Evolutionary conservation across 2,113 vertebrate genomes (phyloP), one percentile per base, ranked within the genome.

Genomic region (Mobula hypostoma): DNA sequence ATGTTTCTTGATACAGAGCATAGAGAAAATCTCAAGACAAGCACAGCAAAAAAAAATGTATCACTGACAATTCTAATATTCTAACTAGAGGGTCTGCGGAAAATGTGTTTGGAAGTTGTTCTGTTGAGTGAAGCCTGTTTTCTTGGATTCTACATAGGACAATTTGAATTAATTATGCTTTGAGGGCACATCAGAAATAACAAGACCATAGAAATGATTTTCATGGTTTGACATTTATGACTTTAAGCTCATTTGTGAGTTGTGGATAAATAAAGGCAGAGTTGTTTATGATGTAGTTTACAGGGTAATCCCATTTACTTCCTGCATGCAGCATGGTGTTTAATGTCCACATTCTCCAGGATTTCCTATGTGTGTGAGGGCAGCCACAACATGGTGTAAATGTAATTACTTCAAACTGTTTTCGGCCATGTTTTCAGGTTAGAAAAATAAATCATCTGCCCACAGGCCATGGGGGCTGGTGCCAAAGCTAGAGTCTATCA

Each of bases 391-490:
- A 74, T 40, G 36, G 91, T 74, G 91, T 74, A 40, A 93, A 93
- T 40, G 68, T 76, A 93, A 93, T 93, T 40, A 93, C 91, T 93
- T 93, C 91, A 93, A 93, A 93, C 91, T 93, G 91, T 93, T 93
- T 56, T 93, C 68, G 36, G 91, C 68, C 91, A 74, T 93, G 91
- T 72, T 93, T 76, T 93, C 74, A 93, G 91, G 91, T 93, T 93
- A 74, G 91, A 72, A 93, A 93, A 93, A 93, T 72, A 93, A 93
- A 93, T 93, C 91, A 93, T 72, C 70, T 74, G 70, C 91, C 91
- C 91, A 74, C 91, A 74, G 91, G 91, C 91, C 91, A 93, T 48
- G 21, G 70, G 70, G 91, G 91, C 91, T 11, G 70, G 68, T 93
- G 91, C 91, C 70, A 93, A 74, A 93, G 91, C 68, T 11, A 27